Conservation (phyloP, 2,797 vertebrate genomes). For the Agapornis canus region DNA sequence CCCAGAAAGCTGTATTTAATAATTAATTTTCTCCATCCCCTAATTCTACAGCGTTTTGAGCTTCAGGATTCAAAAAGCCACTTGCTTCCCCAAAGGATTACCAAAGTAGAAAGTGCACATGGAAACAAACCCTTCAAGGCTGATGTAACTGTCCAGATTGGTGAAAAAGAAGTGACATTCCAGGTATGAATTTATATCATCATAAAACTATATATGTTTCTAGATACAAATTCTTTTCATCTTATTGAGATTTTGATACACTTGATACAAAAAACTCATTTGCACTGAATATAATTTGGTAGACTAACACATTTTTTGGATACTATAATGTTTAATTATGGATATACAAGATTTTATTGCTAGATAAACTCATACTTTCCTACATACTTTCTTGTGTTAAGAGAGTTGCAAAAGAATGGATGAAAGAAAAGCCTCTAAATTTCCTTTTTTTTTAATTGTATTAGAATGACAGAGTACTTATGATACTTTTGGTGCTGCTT, state of each 20-base stretch:
- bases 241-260: neutral
- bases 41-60: slow-evolving; percentile 86
- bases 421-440: neutral
- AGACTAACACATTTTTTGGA: neutral
- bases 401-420: neutral
- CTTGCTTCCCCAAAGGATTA: slow-evolving; percentile 70
- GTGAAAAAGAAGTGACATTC: slow-evolving; percentile 82
- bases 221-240: neutral
- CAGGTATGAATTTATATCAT: slow-evolving; percentile 80
- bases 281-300: neutral
- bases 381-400: neutral
- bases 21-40: neutral
- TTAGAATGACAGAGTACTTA: neutral
- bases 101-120: slow-evolving; percentile 69
- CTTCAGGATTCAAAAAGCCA: slow-evolving; percentile 79
- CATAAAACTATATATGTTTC: neutral
- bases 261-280: neutral
- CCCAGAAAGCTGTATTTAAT: neutral
- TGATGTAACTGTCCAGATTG: slow-evolving; percentile 81
- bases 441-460: neutral
- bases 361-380: neutral
- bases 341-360: neutral
- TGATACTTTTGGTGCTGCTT: neutral
- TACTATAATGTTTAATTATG: neutral
- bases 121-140: slow-evolving; percentile 71